Evolutionary conservation across 2,113 vertebrate genomes (phyloP).

Genomic region (Laterallus jamaicensis): DNA sequence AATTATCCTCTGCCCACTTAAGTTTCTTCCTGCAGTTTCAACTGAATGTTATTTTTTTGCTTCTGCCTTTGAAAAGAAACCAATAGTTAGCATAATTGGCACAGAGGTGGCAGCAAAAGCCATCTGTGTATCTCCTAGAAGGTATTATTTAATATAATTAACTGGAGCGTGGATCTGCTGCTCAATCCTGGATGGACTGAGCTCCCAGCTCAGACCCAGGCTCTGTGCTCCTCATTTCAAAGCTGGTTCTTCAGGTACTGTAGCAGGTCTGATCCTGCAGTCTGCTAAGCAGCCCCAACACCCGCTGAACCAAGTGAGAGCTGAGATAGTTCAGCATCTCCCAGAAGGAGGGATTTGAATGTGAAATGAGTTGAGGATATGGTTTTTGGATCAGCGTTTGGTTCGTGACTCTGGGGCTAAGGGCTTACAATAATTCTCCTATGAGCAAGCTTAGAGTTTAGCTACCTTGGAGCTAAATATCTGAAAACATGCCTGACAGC

Average conservation of each 20-base stretch:
- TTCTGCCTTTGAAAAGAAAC: conserved; percentile 41
- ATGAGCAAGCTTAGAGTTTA: background rate
- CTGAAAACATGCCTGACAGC: background rate
- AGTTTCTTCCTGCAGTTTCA: conserved; percentile 54
- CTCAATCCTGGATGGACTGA: background rate
- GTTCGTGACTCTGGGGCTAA: background rate
- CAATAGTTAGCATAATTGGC: conserved; percentile 40
- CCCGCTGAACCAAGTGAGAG: background rate
- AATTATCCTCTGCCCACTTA: conserved; percentile 11
- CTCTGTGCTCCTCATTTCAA: background rate
- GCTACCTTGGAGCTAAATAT: background rate
- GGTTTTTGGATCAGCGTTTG: background rate
- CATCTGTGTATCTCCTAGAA: background rate
- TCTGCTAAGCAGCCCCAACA: background rate
- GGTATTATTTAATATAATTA: conserved; percentile 48
- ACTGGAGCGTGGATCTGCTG: background rate
- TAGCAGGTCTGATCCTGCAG: conserved; percentile 36
- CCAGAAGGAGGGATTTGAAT: background rate
- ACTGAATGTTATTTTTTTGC: conserved; percentile 9
- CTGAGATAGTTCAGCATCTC: background rate
- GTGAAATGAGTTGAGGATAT: background rate
- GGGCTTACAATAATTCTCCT: background rate
- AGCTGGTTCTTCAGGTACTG: conserved; percentile 53
- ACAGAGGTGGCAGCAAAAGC: conserved; percentile 3
- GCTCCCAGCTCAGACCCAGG: conserved; percentile 18